These are phyloP conservation scores for Oncorhynchus keta DNA, from an alignment of 2,113 vertebrate genomes.

Conservation along the genomic window DNA sequence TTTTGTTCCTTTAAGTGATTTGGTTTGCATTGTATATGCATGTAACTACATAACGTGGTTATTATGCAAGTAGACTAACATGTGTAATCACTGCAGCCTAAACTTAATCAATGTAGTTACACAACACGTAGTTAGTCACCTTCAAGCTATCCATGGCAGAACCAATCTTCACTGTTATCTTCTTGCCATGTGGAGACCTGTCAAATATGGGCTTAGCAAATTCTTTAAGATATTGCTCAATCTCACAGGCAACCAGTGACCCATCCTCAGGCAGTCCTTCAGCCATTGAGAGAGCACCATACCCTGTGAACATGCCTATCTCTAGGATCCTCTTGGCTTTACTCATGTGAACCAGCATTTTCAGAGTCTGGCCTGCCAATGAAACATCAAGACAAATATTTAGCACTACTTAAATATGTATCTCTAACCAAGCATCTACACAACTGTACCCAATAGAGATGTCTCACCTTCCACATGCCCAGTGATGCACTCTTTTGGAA, in stretches of 20 bases:
- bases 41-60: too few relatives aligned
- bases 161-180: slow-evolving; percentile 70
- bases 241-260: slow-evolving; percentile 64
- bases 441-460: not conserved
- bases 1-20: too few relatives aligned
- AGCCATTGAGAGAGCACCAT: slow-evolving; percentile 68
- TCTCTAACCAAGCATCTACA: not conserved
- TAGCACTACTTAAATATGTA: not conserved
- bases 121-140: slow-evolving; percentile 45
- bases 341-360: slow-evolving; percentile 67
- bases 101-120: too few relatives aligned
- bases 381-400: not conserved
- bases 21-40: too few relatives aligned
- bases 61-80: too few relatives aligned
- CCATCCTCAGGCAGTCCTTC: slow-evolving; percentile 74
- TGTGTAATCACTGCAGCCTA: too few relatives aligned
- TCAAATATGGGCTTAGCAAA: slow-evolving; percentile 71
- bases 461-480: slow-evolving; percentile 69
- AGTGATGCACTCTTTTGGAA: slow-evolving; percentile 73
- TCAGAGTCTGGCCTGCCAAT: slow-evolving; percentile 66
- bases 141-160: slow-evolving; percentile 66
- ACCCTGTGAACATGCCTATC: slow-evolving; percentile 71
- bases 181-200: slow-evolving; percentile 72
- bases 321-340: slow-evolving; percentile 69
- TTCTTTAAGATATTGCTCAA: slow-evolving; percentile 59